A percentile compares a stretch with the other conserved stretches of the same genome.
These are phyloP conservation scores for Meleagris gallopavo DNA, from an alignment of 2,113 vertebrate species.

Conservation along the genomic window DNA sequence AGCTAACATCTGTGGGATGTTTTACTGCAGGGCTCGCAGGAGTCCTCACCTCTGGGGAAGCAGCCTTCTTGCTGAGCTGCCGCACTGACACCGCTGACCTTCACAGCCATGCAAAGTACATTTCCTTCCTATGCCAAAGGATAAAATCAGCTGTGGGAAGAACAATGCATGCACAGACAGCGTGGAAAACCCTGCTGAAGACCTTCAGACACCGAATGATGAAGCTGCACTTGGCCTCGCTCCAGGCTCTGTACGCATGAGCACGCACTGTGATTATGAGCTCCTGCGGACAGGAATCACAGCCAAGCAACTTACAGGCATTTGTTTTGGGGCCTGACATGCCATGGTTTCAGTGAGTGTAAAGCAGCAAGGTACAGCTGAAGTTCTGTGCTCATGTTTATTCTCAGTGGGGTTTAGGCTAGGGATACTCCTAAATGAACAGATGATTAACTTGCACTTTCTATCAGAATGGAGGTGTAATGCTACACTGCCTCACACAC, in stretches of 20 bases:
- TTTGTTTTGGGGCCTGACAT: not conserved
- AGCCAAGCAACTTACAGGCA: not conserved
- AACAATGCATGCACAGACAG: not conserved
- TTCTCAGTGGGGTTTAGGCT: not conserved
- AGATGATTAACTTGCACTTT: conserved; percentile 40
- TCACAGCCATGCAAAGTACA: conserved; percentile 40
- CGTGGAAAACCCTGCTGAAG: not conserved
- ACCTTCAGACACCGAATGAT: not conserved
- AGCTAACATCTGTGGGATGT: not conserved
- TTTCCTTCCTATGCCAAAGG: conserved; percentile 69
- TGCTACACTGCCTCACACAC: not conserved
- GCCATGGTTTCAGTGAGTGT: fast-evolving
- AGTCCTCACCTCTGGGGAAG: not conserved
- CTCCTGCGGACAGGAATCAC: not conserved
- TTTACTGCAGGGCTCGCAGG: not conserved
- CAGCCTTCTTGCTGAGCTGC: not conserved
- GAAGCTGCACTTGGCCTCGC: not conserved
- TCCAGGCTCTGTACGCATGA: not conserved
- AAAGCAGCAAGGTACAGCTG: not conserved
- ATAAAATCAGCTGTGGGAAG: conserved; percentile 38
- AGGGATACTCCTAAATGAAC: not conserved
- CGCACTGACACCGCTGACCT: conserved; percentile 35
- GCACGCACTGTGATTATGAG: conserved; percentile 10
- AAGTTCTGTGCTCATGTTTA: not conserved
- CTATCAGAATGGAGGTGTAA: not conserved